These are phyloP conservation scores for Pangasianodon gigas DNA, from an alignment of 2,113 vertebrate genomes.

Conservation along the genomic window DNA sequence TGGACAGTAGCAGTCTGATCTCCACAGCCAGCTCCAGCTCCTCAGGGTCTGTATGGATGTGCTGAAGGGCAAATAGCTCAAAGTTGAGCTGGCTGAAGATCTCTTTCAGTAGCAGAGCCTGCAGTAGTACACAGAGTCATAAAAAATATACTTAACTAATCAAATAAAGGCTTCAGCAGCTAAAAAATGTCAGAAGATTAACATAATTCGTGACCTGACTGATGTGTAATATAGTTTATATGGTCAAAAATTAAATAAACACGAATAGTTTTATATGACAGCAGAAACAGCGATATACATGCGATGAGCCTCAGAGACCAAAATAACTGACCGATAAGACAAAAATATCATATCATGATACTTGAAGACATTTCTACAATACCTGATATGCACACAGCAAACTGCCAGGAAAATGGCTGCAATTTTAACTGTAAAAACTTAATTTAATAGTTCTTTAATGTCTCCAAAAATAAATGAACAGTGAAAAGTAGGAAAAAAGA, in stretches of 20 bases:
- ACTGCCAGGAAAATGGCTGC: neutral
- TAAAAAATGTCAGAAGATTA: neutral
- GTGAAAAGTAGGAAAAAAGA: neutral
- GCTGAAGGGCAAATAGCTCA: conserved; percentile 60
- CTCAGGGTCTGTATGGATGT: conserved; percentile 61
- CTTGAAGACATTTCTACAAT: neutral
- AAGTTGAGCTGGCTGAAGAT: conserved; percentile 67
- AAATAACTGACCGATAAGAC: neutral
- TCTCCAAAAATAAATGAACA: neutral
- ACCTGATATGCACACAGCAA: neutral
- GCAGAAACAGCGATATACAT: neutral
- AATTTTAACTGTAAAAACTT: neutral
- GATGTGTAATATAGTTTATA: no score
- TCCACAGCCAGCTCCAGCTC: conserved; percentile 79
- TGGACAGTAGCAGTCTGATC: conserved; percentile 78
- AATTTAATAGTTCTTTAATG: neutral
- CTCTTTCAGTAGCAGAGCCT: conserved; percentile 77
- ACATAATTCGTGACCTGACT: neutral
- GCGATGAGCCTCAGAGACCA: neutral
- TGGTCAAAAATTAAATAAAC: no score
- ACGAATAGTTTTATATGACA: neutral
- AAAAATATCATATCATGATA: neutral
- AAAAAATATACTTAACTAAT: neutral
- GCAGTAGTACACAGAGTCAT: conserved; percentile 31
- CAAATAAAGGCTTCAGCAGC: neutral